Percentiles rank a stretch among this genome's conserved stretches.
Conservation (phyloP, 2,888 invertebrate genomes). For the Chalcosyrphus nemorum region DNA sequence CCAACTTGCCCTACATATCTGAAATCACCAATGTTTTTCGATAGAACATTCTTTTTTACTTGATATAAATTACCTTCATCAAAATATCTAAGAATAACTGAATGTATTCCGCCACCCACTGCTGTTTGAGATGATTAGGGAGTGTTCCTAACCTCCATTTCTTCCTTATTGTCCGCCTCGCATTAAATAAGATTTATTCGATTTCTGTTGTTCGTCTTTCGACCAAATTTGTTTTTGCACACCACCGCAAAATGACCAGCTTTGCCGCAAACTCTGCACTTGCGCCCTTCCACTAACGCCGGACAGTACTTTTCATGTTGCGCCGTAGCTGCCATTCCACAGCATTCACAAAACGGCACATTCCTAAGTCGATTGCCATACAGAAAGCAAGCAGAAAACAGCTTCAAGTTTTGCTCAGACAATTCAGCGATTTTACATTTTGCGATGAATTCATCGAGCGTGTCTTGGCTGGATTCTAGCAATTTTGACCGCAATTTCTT, state of each 20-base stretch:
- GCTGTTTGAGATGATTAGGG: background rate
- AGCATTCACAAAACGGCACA: slow-evolving; percentile 5
- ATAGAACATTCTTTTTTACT: background rate
- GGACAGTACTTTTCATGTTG: slow-evolving; percentile 34
- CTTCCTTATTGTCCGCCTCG: too few relatives aligned
- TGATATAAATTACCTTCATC: slow-evolving; percentile 26
- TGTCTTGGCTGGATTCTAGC: too few relatives aligned
- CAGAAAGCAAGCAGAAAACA: too few relatives aligned
- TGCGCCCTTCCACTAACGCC: slow-evolving; percentile 22
- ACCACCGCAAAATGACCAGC: slow-evolving; percentile 27
- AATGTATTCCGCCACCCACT: background rate
- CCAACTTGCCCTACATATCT: slow-evolving; percentile 8
- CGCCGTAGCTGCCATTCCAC: slow-evolving; percentile 32
- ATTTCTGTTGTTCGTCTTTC: background rate
- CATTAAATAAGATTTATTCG: background rate
- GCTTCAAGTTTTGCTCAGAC: background rate
- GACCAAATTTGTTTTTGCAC: slow-evolving; percentile 29
- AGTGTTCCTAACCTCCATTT: too few relatives aligned
- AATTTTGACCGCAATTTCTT: too few relatives aligned
- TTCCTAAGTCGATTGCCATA: background rate
- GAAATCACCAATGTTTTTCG: background rate
- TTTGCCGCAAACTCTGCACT: slow-evolving; percentile 28
- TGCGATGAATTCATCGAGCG: background rate
- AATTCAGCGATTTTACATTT: background rate
- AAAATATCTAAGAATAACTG: slow-evolving; percentile 20